Base-by-base conservation (phyloP, 2,888 invertebrate genomes). In the Polietes domitor region DNA sequence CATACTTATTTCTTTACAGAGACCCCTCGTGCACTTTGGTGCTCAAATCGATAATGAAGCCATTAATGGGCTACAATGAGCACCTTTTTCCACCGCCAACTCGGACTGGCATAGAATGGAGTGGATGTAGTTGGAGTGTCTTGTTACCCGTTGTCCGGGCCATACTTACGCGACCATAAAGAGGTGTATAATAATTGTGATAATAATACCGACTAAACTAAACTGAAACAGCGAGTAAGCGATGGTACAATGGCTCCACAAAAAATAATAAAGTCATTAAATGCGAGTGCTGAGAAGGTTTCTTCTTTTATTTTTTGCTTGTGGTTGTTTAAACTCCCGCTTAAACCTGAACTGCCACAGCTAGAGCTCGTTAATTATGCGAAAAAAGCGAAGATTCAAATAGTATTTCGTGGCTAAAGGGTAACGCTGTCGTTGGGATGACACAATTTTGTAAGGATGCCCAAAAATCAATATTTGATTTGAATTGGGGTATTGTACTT, bases 31-130 rank as follows among this genome's bases (percentile, higher is more conserved):
- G 68, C 21, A 68, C 68, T 68, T 68, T 43, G 17, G n/a, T 70
- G 41, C 72, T 55, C 32, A 53, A 76, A 84, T 81, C 84, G 81
- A 84, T 81, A 81, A 84, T 84, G 78, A 84, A 84, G 81, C 61
- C 75, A 81, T 84, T 81, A 81, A 84, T 78, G 75, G 47, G 24
- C 37, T 58, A 50, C 78, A 84, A 78, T 81, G 68, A 76, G 72
- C 81, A 78, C 68, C 78, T 84, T 53, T 77, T 74, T 47, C 28
- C 15, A 28, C n/a, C 28, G 61, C 61, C 1, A 4, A 24, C 24
- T 21, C 50, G 61, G 37, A 9, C 19, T 21, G n/a, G n/a, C n/a
- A n/a, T n/a, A 10, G 32, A 19, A 43, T 28, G 28, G 28, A 28
- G 12, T 32, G 37, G 1, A 26, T n/a, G n/a, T n/a, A n/a, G n/a